Evolutionary conservation across 2,888 invertebrate species (phyloP).

Genomic region (Quadriops clusia): DNA sequence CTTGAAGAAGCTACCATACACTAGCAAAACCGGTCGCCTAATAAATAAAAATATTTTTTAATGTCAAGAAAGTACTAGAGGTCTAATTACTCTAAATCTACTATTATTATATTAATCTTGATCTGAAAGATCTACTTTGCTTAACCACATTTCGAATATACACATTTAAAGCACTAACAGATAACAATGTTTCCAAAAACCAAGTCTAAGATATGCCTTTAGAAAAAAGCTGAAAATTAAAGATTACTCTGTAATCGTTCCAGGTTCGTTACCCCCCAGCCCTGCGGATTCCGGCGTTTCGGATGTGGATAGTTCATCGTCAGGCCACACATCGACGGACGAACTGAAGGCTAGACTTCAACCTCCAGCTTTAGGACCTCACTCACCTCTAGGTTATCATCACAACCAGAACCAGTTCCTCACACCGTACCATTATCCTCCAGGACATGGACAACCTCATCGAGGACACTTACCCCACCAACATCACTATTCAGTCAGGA

Average conservation of each 20-base stretch:
- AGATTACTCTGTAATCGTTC: too few species aligned
- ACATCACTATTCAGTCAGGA: constrained; percentile 26
- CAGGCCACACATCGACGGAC: constrained; percentile 60
- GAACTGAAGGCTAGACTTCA: constrained; percentile 81
- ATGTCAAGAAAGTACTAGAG: too few species aligned
- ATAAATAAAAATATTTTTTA: too few species aligned
- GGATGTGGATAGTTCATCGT: constrained; percentile 89
- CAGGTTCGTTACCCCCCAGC: constrained; percentile 92
- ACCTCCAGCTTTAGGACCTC: constrained; percentile 40
- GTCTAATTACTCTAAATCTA: too few species aligned
- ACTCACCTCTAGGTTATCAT: constrained; percentile 35
- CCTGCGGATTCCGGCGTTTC: constrained; percentile 96
- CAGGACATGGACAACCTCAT: constrained; percentile 20
- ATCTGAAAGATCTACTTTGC: too few species aligned
- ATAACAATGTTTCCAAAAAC: not conserved
- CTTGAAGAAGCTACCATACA: too few species aligned
- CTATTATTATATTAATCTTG: too few species aligned
- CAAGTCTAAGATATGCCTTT: too few species aligned
- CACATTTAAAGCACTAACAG: not conserved
- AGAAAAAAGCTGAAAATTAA: too few species aligned
- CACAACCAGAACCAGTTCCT: constrained; percentile 45
- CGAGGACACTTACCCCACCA: constrained; percentile 21
- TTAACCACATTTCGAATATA: too few species aligned
- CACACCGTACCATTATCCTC: constrained; percentile 51
- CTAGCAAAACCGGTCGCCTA: too few species aligned